Base-by-base conservation (phyloP, 2,113 vertebrate species). In the Ondatra zibethicus region DNA sequence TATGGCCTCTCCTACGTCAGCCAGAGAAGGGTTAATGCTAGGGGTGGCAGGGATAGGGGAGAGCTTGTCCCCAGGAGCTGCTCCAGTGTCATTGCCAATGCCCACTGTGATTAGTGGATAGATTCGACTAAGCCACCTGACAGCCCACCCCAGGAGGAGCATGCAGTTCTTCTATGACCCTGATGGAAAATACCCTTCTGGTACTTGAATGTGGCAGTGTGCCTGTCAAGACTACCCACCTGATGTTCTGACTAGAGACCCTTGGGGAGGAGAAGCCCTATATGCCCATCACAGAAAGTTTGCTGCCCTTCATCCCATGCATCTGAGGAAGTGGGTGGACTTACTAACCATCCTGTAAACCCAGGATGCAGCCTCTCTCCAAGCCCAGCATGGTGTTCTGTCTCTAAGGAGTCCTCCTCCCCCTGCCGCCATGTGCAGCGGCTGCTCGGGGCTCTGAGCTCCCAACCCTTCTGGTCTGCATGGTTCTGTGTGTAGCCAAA, bases 381-480 rank as follows among this genome's bases (percentile, higher is more conserved):
- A 77, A 68, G 58, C 33, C 63, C 39, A 29, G 87, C 7, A 25
- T 4, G 9, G 78, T 25, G 7, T 14, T 47, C 33, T 68, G 36
- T 39, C 45, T 86, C 65, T 12, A 2, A 84, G 45, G 58, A 68
- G 81, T 45, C 21, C 80, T n/a, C n/a, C n/a, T n/a, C n/a, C 23
- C 10, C 36, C 52, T 50, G 36, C 33, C 65, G 17, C 27, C 27
- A 65, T 31, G 42, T 36, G 14, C 47, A 4, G 61, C 47, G n/a
- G 27, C 1, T 13, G 0, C 1, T 3, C 17, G 6, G n/a, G 4
- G 4, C 36, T 50, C 19, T 25, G 55, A 10, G 25, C 39, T 36
- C 39, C 52, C 2, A 31, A 31, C 7, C 17, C n/a, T 50, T 11
- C 31, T 1, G 11, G 17, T 39, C 47, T 55, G 1, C 61, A 86